Evolutionary conservation across 2,113 vertebrate species (phyloP), one percentile per base, ranked within the genome.

Genomic region (Odontesthes bonariensis): DNA sequence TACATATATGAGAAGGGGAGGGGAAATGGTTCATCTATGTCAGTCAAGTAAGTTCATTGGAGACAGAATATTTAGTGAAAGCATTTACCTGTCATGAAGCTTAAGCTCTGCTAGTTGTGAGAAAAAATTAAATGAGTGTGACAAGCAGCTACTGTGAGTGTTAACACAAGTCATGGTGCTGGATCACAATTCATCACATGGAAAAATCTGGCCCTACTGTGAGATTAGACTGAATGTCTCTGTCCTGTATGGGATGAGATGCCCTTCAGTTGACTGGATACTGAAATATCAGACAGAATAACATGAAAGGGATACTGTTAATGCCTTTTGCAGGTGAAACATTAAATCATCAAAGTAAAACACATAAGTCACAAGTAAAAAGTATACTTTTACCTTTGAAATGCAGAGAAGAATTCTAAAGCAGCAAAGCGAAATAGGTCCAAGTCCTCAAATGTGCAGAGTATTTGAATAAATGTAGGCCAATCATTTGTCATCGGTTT

Each of bases 11-110:
- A 4, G 3, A 35, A 22, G 44, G 3, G 51, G 35, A 42, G 52
- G 3, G 51, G 9, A 20, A 6, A 27, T 46, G 27, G 49, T 69
- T 69, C 42, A 63, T 63, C 73, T 72, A 69, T 75, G 90, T 89
- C 80, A 71, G 57, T 80, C 51, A 33, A 73, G 62, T 54, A 31
- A 22, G 72, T 77, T 71, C 56, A 85, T 87, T 61, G 71, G 35
- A 63, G 77, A 79, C 86, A 77, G 40, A 77, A 81, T 55, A 64
- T 57, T 65, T 66, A 62, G 86, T 73, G 72, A 44, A 75, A 80
- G 53, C 51, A 27, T 85, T 86, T 74, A 60, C 40, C 33, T 14
- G 13, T 14, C 49, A 68, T 59, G 33, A 55, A 59, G 65, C 17
- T 53, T 1, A 44, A 19, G 17, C n/a, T 67, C 35, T 63, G 23